Percentiles rank a stretch among this genome's conserved stretches.
phyloP scores from a whole-genome alignment of 2,888 invertebrate genomes.

The Idaea dimidiata region DNA sequence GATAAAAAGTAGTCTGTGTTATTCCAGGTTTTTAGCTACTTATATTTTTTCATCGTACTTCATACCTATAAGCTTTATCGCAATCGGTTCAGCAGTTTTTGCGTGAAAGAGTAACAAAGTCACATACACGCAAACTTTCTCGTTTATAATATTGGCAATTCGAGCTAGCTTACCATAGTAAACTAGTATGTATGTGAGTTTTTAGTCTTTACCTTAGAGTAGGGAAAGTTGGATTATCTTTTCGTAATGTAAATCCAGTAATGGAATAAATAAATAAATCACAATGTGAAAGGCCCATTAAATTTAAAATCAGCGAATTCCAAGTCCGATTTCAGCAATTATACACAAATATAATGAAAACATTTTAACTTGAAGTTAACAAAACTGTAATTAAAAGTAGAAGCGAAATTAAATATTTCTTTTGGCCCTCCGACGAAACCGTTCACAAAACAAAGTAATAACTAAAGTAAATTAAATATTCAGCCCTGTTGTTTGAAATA shows the following conservation, averaged over 20 bases:
- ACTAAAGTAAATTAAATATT: background rate
- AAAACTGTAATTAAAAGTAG: background rate
- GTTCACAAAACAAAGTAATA: constrained; percentile 1
- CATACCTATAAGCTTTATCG: too few relatives aligned
- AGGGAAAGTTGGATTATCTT: background rate
- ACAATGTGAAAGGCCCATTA: background rate
- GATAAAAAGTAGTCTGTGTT: too few relatives aligned
- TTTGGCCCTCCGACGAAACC: background rate
- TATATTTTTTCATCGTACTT: too few relatives aligned
- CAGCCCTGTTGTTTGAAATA: background rate
- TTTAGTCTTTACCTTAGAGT: too few relatives aligned
- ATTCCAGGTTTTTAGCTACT: too few relatives aligned
- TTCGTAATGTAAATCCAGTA: background rate
- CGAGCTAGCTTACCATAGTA: too few relatives aligned
- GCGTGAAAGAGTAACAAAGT: too few relatives aligned
- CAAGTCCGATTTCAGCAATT: background rate
- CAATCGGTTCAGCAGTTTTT: too few relatives aligned
- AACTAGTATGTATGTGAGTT: too few relatives aligned
- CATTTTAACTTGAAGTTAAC: background rate
- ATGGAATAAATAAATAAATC: background rate
- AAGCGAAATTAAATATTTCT: background rate
- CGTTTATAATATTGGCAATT: too few relatives aligned
- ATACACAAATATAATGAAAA: background rate
- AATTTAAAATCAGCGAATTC: background rate
- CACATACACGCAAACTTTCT: too few relatives aligned